phyloP scores from a whole-genome alignment of 1,140 invertebrate species.

The Neodiprion lecontei region DNA sequence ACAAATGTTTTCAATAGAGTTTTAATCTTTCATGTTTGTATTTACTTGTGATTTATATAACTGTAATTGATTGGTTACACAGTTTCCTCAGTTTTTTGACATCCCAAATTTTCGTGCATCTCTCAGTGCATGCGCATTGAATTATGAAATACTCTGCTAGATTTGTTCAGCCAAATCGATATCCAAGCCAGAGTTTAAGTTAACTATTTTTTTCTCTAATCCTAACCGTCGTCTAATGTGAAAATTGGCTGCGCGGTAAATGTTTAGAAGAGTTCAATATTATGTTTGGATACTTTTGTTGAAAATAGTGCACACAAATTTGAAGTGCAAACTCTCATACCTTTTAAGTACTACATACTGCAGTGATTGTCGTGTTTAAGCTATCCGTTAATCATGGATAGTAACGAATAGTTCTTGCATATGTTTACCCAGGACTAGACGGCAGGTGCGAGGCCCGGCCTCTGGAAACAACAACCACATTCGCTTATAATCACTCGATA shows the following conservation, averaged over 20 bases:
- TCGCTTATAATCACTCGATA: conserved; percentile 47
- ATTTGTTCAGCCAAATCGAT: conserved; percentile 1
- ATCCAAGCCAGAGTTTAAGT: neutral
- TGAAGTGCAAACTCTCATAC: no score
- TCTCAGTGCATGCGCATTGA: no score
- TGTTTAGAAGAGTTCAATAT: no score
- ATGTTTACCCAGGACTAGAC: conserved; percentile 55
- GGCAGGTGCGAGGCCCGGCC: conserved; percentile 55
- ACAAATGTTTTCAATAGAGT: neutral
- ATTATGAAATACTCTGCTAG: neutral
- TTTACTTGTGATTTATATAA: neutral
- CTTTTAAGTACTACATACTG: no score
- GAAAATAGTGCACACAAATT: no score
- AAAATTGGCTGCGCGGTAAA: neutral
- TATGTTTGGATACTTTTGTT: no score
- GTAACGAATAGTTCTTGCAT: conserved; percentile 18
- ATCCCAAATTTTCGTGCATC: no score
- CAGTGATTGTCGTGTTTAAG: no score
- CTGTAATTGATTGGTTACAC: neutral
- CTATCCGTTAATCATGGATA: neutral
- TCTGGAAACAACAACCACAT: conserved; percentile 61
- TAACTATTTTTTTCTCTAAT: neutral
- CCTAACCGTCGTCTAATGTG: neutral
- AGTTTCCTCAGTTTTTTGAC: no score
- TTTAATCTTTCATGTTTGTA: neutral